Evolutionary conservation across 2,113 vertebrate species (phyloP).

Genomic region (Helogale parvula): DNA sequence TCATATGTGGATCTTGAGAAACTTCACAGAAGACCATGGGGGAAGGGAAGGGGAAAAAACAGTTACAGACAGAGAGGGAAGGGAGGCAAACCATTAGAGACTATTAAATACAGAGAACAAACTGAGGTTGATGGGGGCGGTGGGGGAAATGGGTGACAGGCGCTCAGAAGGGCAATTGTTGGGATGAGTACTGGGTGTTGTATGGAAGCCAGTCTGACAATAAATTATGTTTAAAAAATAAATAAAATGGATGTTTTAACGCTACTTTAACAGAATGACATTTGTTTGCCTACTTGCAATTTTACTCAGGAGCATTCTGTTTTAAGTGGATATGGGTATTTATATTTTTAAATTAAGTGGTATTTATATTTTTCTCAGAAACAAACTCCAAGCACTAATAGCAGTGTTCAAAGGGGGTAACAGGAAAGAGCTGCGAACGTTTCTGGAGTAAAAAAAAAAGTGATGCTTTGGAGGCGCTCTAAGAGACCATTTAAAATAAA

Average conservation of each 20-base stretch:
- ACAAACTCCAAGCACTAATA: not conserved
- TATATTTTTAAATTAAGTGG: not conserved
- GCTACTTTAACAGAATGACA: not conserved
- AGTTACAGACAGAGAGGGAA: too few relatives aligned
- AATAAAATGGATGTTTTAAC: not conserved
- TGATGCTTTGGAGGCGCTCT: rapidly evolving
- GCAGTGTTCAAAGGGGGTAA: not conserved
- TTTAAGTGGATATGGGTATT: not conserved
- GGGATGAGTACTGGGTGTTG: too few relatives aligned
- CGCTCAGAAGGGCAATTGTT: too few relatives aligned
- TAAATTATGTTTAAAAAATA: too few relatives aligned
- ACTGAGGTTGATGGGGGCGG: too few relatives aligned
- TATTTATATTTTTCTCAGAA: slow-evolving; percentile 23
- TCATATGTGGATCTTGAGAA: too few relatives aligned
- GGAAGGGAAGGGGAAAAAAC: too few relatives aligned
- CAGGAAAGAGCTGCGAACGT: not conserved
- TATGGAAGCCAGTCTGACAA: too few relatives aligned
- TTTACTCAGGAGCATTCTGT: not conserved
- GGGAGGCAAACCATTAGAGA: too few relatives aligned
- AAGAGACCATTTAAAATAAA: not conserved
- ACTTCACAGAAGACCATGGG: too few relatives aligned
- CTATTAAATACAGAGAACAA: too few relatives aligned
- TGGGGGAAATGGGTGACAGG: too few relatives aligned
- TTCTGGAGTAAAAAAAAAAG: not conserved
- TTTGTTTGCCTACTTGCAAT: not conserved